Percentiles rank a stretch among this genome's conserved stretches.
These are phyloP conservation scores for Lacerta agilis DNA, from an alignment of 2,797 vertebrate genomes.

Conservation along the genomic window DNA sequence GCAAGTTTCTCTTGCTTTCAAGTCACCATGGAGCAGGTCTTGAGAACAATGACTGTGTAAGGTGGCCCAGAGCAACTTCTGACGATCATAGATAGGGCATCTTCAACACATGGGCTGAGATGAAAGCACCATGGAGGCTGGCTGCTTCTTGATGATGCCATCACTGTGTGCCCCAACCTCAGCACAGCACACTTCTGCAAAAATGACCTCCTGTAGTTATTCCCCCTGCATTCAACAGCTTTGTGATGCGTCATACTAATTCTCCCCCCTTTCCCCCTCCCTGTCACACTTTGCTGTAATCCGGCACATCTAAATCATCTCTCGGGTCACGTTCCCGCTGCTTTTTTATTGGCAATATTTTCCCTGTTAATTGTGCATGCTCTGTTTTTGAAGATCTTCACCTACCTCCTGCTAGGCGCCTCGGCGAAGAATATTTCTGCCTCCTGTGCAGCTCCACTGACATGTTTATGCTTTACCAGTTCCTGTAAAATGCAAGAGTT, in stretches of 20 bases:
- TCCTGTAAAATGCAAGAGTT: slow-evolving; percentile 64
- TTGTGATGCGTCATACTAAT: slow-evolving; percentile 46
- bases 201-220: neutral
- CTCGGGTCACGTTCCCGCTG: slow-evolving; percentile 57
- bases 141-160: neutral
- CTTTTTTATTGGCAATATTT: slow-evolving; percentile 70
- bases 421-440: slow-evolving; percentile 65
- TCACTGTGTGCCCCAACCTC: neutral
- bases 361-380: slow-evolving; percentile 68
- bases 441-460: slow-evolving; percentile 66
- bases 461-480: slow-evolving; percentile 70
- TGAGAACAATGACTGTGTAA: neutral
- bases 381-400: slow-evolving; percentile 64
- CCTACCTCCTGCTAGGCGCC: slow-evolving; percentile 56
- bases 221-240: slow-evolving; percentile 23
- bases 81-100: neutral
- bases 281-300: slow-evolving; percentile 19
- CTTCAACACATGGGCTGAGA: neutral
- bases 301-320: slow-evolving; percentile 66
- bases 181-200: neutral
- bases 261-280: neutral
- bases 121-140: neutral
- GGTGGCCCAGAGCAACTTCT: neutral
- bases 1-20: neutral
- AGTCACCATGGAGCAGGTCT: too few relatives aligned